Percentiles rank a stretch among this genome's conserved stretches.
phyloP scores from a whole-genome alignment of 2,888 invertebrate genomes.

The Plebejus melissa region DNA sequence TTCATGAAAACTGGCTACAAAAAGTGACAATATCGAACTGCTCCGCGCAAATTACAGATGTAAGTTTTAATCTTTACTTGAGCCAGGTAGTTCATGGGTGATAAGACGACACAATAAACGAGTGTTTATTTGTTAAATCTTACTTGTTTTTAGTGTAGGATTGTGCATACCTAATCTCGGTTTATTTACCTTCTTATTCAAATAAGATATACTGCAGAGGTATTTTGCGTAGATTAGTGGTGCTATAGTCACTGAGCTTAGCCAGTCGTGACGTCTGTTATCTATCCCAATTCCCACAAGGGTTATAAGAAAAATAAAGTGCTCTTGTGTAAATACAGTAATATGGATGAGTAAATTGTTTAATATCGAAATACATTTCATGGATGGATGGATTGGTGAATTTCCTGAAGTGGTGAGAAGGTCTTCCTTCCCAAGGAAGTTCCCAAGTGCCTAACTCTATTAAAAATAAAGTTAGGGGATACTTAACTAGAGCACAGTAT shows the following conservation, averaged over 20 bases:
- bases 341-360: no score
- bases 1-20: conserved; percentile 73
- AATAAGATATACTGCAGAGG: neutral
- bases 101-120: neutral
- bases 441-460: no score
- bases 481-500: no score
- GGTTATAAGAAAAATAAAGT: no score
- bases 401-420: no score
- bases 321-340: no score
- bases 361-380: no score
- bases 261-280: neutral
- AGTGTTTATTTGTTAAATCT: neutral
- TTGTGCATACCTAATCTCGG: neutral
- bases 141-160: neutral
- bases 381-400: no score
- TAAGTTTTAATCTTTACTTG: neutral
- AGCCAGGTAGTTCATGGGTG: neutral
- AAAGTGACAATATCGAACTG: neutral
- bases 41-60: neutral
- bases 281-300: no score
- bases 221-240: neutral
- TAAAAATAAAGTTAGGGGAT: no score
- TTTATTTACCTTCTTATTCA: neutral
- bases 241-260: neutral
- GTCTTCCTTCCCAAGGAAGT: no score